Base-by-base conservation (phyloP, 1,140 invertebrate genomes). In the Aleiodes sp. region DNA sequence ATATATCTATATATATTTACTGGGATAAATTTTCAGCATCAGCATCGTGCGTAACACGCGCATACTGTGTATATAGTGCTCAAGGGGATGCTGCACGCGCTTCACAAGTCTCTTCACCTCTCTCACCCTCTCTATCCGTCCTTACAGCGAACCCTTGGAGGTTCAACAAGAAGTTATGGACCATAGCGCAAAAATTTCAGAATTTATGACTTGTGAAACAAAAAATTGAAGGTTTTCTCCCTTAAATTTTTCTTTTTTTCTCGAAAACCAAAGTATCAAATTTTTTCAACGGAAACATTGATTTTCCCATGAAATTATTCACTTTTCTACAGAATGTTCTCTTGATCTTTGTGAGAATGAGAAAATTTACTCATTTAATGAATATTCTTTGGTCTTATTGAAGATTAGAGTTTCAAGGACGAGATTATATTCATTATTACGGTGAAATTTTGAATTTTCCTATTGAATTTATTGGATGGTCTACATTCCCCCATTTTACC, bases 91-190 rank as follows among this genome's bases (percentile, higher is more conserved):
- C 41, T 65, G 62, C 64, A 66, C 64, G 52, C 64, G 64, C 31
- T 57, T 57, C 61, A 56, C 9, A 26, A 29, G 19, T 72, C 70
- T 67, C 70, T 75, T 41, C 56, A 61, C 21, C 52, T 14, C 61
- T 46, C 63, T 72, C 70, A 70, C 72, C 73, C 73, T 65, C 73
- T 63, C 21, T 57, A 59, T 52, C 57, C 37, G 46, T 61, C 70
- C 46, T 9, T 21, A n/a, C 41, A n/a, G n/a, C 16, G n/a, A 24
- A 8, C 21, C 4, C 6, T 24, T 21, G 7, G 16, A 12, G 46
- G 46, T 52, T 24, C 16, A 52, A 52, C 46, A 21, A 21, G 2
- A 21, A 52, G 46, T 52, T 52, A 52, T 52, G 46, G 46, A 24
- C 19, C 46, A 16, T 52, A 9, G 1, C 12, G 46, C 26, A 52